phyloP scores from a whole-genome alignment of 2,113 vertebrate species.

The Entosphenus tridentatus region DNA sequence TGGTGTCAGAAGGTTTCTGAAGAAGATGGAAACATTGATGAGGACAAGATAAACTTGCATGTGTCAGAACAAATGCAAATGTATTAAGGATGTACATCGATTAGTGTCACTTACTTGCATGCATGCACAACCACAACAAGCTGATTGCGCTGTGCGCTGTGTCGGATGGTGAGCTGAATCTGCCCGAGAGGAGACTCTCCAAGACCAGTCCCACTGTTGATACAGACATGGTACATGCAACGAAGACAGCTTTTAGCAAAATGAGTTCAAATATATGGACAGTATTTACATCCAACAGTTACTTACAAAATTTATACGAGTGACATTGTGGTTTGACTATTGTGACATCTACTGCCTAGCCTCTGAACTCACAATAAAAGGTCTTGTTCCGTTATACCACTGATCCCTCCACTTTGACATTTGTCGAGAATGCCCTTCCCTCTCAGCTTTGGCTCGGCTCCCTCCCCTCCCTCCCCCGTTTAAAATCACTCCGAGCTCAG shows the following conservation, averaged over 20 bases:
- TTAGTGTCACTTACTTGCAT: slow-evolving; percentile 41
- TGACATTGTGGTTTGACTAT: neutral
- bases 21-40: neutral
- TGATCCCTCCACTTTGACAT: neutral
- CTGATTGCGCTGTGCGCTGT: slow-evolving; percentile 77
- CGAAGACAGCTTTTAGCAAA: neutral
- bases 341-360: neutral
- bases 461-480: neutral
- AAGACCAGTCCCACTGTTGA: slow-evolving; percentile 45
- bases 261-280: neutral
- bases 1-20: neutral
- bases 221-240: slow-evolving; percentile 11
- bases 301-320: neutral
- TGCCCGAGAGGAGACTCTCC: slow-evolving; percentile 55
- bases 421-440: neutral
- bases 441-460: too few species aligned
- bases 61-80: neutral
- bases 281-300: neutral
- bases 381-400: neutral
- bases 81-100: neutral
- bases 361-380: too few species aligned
- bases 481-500: too few species aligned
- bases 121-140: slow-evolving; percentile 65
- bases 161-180: slow-evolving; percentile 62
- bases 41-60: neutral